Percentiles rank a stretch among this genome's conserved stretches.
Evolutionary conservation across 2,888 invertebrate genomes (phyloP).

Genomic region (Eubasilissa splendida): DNA sequence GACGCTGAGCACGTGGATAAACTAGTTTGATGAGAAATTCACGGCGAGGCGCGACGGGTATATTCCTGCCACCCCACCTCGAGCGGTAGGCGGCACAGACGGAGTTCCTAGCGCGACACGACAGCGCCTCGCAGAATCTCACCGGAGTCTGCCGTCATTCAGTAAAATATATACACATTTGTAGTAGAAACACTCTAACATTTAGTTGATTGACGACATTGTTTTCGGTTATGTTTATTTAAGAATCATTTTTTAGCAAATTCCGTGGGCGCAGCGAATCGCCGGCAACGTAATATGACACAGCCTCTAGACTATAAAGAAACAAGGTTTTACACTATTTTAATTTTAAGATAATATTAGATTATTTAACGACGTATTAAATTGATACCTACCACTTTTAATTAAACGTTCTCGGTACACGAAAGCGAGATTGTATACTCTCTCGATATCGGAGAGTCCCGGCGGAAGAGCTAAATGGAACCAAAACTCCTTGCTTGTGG

Average conservation of each 20-base stretch:
- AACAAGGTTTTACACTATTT: background rate
- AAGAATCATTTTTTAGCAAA: no score
- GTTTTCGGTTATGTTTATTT: background rate
- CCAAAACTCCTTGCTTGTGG: no score
- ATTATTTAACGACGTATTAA: no score
- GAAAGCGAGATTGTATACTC: no score
- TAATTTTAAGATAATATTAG: no score
- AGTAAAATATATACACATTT: constrained; percentile 27
- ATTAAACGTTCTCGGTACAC: no score
- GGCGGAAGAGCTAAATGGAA: no score
- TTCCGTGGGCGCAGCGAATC: background rate
- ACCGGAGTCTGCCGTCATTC: constrained; percentile 17
- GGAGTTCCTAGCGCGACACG: constrained; percentile 2
- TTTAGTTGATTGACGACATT: background rate
- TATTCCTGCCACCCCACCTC: background rate
- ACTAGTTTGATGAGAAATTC: constrained; percentile 15
- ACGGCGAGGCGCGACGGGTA: constrained; percentile 7
- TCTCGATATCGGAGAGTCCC: no score
- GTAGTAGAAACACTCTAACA: constrained; percentile 3
- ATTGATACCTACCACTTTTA: no score
- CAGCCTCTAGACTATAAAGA: background rate
- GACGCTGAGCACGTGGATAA: constrained; percentile 8
- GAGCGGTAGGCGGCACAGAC: background rate
- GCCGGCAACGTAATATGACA: background rate
- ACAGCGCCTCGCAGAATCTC: constrained; percentile 30